phyloP scores from a whole-genome alignment of 2,113 vertebrate species.

The Cavia aperea region DNA sequence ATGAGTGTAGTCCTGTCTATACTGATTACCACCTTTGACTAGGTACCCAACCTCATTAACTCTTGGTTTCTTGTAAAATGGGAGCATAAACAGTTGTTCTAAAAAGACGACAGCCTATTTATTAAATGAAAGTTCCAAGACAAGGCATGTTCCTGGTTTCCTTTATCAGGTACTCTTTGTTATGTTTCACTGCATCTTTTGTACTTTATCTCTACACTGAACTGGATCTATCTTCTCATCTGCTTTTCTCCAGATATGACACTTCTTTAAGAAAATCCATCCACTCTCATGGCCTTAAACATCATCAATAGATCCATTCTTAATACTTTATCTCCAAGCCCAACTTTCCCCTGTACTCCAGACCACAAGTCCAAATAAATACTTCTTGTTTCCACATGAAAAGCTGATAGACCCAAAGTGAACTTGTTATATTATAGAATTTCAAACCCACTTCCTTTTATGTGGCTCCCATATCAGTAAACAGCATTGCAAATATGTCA shows the following conservation, averaged over 20 bases:
- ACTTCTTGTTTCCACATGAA: background rate
- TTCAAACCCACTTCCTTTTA: background rate
- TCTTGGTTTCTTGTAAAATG: background rate
- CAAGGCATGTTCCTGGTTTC: background rate
- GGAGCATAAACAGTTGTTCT: background rate
- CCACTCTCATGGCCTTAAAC: background rate
- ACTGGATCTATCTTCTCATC: background rate
- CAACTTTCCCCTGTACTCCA: background rate
- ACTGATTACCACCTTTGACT: background rate
- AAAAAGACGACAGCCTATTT: background rate
- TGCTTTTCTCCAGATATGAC: background rate
- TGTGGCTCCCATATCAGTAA: background rate
- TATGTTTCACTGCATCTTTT: background rate
- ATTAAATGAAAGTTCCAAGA: background rate
- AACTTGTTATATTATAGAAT: background rate
- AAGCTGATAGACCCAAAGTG: background rate
- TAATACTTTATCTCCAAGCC: background rate
- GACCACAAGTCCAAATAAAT: background rate
- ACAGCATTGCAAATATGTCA: background rate
- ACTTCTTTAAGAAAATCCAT: background rate
- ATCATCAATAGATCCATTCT: background rate
- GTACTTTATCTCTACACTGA: background rate
- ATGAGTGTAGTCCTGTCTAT: background rate
- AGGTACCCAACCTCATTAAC: background rate
- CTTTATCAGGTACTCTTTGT: background rate